Evolutionary conservation across 2,797 vertebrate species (phyloP), one percentile per base, ranked within the genome.

Genomic region (Pangasius larnaudii): DNA sequence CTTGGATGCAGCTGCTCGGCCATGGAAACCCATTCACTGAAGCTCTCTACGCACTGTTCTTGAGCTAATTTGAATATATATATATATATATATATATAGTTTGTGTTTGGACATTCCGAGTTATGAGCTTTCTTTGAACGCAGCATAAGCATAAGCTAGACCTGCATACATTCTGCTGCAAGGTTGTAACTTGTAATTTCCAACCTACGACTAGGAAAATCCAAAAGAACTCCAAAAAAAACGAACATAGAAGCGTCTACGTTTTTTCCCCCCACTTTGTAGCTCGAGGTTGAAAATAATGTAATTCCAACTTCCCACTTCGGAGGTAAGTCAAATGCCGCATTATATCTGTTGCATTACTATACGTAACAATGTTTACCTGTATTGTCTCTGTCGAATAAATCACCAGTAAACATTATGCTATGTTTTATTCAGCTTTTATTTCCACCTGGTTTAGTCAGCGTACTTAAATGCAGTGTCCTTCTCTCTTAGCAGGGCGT

Each of bases 401-500:
- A n/a, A 49, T 27, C 39, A 46, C 42, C 0, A 51, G 18, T 18
- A 30, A 77, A 49, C 42, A 27, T n/a, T 14, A 53, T 6, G 5
- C 13, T 77, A 7, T 39, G 22, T 3, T 27, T 24, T 39, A 6
- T 24, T 39, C 19, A 14, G 16, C 11, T 61, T 67, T 84, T 51
- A 24, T 83, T 30, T 46, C 6, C 22, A 82, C 58, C 27, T 30
- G 59, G 59, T 83, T 42, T 27, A 8, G 2, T 42, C 36, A 61
- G 79, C 19, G 5, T 46, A 63, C 58, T 63, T n/a, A 18, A 16
- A 3, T 30, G 13, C 42, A 49, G 51, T 74, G 53, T 39, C 27
- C 69, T 85, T n/a, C 51, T 27, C 14, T 46, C 67, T 30, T 33
- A 8, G 33, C 71, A n/a, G 74, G 79, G 89, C 51, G 72, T 80